phyloP scores from a whole-genome alignment of 2,888 invertebrate species.

The Tortrix viridana region DNA sequence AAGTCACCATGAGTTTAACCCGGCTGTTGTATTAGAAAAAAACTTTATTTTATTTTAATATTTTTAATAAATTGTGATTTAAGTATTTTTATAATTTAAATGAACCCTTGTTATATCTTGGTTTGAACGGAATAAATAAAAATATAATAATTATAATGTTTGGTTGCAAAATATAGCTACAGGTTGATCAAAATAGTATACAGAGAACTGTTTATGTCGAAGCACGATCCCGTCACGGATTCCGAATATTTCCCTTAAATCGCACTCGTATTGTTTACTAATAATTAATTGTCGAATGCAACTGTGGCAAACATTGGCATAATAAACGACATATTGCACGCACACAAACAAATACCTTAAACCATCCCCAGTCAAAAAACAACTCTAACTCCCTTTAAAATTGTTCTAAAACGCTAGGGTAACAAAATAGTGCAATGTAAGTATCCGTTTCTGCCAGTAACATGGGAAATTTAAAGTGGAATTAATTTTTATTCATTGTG shows the following conservation, averaged over 20 bases:
- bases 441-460: slow-evolving; percentile 57
- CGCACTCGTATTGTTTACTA: slow-evolving; percentile 73
- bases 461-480: slow-evolving; percentile 69
- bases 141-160: background rate
- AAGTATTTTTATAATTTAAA: too few relatives aligned
- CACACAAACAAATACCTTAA: slow-evolving; percentile 56
- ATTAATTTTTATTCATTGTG: slow-evolving; percentile 79
- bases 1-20: too few relatives aligned
- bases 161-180: slow-evolving; percentile 3
- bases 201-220: slow-evolving; percentile 62
- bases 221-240: slow-evolving; percentile 60
- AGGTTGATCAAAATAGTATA: slow-evolving; percentile 31
- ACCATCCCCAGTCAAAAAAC: slow-evolving; percentile 46
- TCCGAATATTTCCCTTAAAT: slow-evolving; percentile 53
- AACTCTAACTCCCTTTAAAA: slow-evolving; percentile 42
- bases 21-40: too few relatives aligned
- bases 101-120: too few relatives aligned
- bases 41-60: too few relatives aligned
- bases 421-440: slow-evolving; percentile 42
- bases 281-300: slow-evolving; percentile 82
- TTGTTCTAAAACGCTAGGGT: slow-evolving; percentile 41
- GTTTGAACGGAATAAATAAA: too few relatives aligned
- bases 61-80: too few relatives aligned
- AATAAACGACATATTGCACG: slow-evolving; percentile 75
- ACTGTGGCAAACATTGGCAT: slow-evolving; percentile 76